These are phyloP conservation scores for Petromus typicus DNA, from an alignment of 2,113 vertebrate species.

Conservation along the genomic window DNA sequence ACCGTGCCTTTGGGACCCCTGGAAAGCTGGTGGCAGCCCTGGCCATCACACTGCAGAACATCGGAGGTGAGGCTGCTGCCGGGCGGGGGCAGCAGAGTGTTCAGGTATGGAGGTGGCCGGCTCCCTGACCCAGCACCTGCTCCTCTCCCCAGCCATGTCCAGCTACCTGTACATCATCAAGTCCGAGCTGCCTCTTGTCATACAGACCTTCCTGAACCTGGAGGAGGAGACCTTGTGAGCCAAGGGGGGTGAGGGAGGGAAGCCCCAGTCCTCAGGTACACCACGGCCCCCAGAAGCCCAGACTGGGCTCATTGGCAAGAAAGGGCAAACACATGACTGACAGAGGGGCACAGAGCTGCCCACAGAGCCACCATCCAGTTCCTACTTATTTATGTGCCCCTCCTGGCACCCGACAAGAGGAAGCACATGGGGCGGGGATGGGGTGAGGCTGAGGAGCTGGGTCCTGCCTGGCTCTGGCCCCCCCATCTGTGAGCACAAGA, in stretches of 20 bases:
- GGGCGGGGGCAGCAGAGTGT: rapidly evolving
- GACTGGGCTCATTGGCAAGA: neutral
- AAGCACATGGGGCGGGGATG: neutral
- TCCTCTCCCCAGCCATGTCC: constrained; percentile 94
- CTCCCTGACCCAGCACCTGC: neutral
- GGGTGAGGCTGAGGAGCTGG: neutral
- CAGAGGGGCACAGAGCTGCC: neutral
- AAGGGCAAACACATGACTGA: neutral
- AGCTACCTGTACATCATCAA: constrained; percentile 99
- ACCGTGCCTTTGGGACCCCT: constrained; percentile 95
- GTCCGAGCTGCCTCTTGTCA: constrained; percentile 97
- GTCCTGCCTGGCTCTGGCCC: neutral
- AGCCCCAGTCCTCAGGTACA: neutral
- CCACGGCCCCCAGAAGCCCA: neutral
- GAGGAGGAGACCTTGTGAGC: constrained; percentile 91
- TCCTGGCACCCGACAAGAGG: neutral
- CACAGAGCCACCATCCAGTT: neutral
- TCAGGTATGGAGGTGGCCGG: too few relatives aligned
- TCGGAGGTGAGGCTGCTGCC: constrained; percentile 90
- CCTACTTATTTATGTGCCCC: neutral
- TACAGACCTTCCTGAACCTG: constrained; percentile 95
- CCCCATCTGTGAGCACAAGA: neutral
- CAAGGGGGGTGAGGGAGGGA: neutral
- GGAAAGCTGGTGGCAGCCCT: constrained; percentile 96
- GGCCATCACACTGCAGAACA: constrained; percentile 97